Evolutionary conservation across 2,113 vertebrate species (phyloP).

Genomic region (Petaurus breviceps): DNA sequence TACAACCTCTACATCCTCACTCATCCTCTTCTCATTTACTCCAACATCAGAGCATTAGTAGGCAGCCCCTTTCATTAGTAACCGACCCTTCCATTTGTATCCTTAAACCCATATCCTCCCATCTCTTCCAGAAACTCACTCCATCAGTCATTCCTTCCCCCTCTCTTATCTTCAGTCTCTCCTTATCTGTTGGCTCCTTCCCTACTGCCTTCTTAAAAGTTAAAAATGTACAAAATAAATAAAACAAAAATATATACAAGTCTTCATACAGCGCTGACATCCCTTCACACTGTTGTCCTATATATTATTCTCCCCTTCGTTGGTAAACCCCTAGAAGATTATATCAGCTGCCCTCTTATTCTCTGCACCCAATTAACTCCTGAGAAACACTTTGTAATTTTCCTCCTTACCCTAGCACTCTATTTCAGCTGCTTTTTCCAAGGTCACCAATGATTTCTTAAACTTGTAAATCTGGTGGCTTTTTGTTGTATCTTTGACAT

Average conservation of each 20-base stretch:
- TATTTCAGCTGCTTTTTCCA: too few relatives aligned
- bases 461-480: too few relatives aligned
- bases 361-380: neutral
- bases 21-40: neutral
- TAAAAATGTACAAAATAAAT: neutral
- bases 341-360: neutral
- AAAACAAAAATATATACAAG: neutral
- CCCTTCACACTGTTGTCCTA: neutral
- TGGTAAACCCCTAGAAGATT: neutral
- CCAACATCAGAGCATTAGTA: neutral
- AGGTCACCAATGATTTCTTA: neutral
- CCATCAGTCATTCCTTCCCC: neutral
- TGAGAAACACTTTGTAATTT: neutral
- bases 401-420: neutral
- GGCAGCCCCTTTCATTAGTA: neutral
- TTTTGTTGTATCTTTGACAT: neutral
- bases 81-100: neutral
- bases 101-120: neutral
- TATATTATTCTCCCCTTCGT: neutral
- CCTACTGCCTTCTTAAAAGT: neutral
- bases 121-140: neutral
- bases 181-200: neutral
- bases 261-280: neutral
- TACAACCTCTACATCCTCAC: neutral
- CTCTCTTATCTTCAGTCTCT: neutral